Base-by-base conservation (phyloP, 1,140 invertebrate species). In the Bombus turneri region DNA sequence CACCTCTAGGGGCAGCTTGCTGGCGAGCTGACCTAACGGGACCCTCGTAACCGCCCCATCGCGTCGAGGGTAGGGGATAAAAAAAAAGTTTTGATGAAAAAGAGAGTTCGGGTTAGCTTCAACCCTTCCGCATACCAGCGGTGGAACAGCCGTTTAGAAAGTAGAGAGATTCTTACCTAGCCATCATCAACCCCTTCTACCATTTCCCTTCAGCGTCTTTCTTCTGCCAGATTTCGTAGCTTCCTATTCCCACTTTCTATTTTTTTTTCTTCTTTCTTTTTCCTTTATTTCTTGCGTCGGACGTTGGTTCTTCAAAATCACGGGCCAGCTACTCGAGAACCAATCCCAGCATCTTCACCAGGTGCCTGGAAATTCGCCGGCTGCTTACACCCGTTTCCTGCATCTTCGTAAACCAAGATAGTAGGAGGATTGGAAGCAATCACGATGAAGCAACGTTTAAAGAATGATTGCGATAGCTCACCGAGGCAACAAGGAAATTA, bases 61-160 rank as follows among this genome's bases (percentile, higher is more conserved):
- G 75, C 72, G 53, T 34, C 53, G 28, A 41, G 57, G 53, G 79
- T 71, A 74, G 88, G 77, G 88, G 77, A 88, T 91, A 1, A 10
- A 37, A 68, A 72, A 64, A 90, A 90, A n/a, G 31, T 81, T 72
- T 76, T 47, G 59, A 15, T n/a, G 68, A 57, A 79, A 88, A 57
- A 75, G 81, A 64, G 85, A 85, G 72, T 81, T 68, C 82, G 72
- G 86, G 86, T 87, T 88, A 81, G 88, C 43, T 80, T 90, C 90
- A 94, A 94, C 92, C 93, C 93, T 94, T 94, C 89, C 92, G 92
- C 89, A 92, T 92, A 86, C 86, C 86, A 91, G 88, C 62, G 34
- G 71, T 53, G 57, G 71, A 78, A 76, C 76, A 86, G 83, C 88
- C 84, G 91, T 90, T 91, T 81, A 72, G 90, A 93, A 93, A 92